Evolutionary conservation across 2,888 invertebrate genomes (phyloP).

Genomic region (Drosophila cognata): DNA sequence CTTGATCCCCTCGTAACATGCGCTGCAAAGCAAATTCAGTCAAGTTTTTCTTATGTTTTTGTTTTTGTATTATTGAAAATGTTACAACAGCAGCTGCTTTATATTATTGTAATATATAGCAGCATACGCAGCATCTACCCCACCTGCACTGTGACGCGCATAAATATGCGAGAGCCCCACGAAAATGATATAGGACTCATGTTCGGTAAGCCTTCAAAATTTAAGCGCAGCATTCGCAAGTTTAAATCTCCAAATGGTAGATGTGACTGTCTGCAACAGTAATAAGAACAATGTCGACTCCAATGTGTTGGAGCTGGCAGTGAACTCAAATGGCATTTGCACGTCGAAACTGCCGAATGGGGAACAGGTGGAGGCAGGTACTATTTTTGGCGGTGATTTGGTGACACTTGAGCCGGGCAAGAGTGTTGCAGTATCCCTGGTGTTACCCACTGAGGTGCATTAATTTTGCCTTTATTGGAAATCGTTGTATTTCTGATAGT

Average conservation of each 20-base stretch:
- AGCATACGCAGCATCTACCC: slow-evolving; percentile 20
- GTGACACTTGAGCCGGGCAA: slow-evolving; percentile 75
- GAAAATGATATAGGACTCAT: slow-evolving; percentile 81
- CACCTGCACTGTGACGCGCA: slow-evolving; percentile 52
- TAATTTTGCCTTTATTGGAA: neutral
- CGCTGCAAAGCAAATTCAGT: slow-evolving; percentile 16
- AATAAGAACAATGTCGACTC: slow-evolving; percentile 51
- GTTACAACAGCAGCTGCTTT: slow-evolving; percentile 48
- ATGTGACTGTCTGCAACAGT: slow-evolving; percentile 69
- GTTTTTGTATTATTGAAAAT: slow-evolving; percentile 47
- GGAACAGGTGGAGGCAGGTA: slow-evolving; percentile 54
- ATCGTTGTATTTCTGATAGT: neutral
- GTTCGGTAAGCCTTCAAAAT: slow-evolving; percentile 73
- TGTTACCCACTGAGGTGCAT: slow-evolving; percentile 83
- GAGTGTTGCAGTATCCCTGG: slow-evolving; percentile 73
- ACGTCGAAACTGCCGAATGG: slow-evolving; percentile 66
- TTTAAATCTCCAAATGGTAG: slow-evolving; percentile 42
- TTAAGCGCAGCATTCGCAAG: neutral
- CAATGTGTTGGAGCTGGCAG: slow-evolving; percentile 66
- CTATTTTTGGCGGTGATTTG: slow-evolving; percentile 81
- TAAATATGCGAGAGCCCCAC: slow-evolving; percentile 76
- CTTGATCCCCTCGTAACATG: slow-evolving; percentile 24
- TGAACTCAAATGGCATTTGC: slow-evolving; percentile 75
- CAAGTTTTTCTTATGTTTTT: slow-evolving; percentile 20
- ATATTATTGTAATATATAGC: slow-evolving; percentile 28